These are phyloP conservation scores for Pectinophora gossypiella DNA, from an alignment of 1,140 invertebrate genomes.

Conservation along the genomic window DNA sequence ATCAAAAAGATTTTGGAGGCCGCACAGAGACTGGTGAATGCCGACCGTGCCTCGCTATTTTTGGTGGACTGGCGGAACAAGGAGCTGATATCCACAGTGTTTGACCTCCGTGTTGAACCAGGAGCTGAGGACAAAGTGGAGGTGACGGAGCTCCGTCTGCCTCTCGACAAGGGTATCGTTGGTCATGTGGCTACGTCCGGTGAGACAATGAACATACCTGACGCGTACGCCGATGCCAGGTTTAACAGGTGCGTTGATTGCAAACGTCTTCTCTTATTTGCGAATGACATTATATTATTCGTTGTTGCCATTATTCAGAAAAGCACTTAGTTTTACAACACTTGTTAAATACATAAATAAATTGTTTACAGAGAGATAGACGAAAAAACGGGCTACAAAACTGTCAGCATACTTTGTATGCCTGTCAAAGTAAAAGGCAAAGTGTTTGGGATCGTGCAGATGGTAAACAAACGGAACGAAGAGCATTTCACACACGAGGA, in stretches of 20 bases:
- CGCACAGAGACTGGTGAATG: constrained; percentile 86
- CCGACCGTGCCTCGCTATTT: constrained; percentile 88
- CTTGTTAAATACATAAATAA: not conserved
- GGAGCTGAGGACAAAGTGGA: constrained; percentile 39
- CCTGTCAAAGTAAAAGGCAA: constrained; percentile 86
- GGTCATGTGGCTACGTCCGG: constrained; percentile 85
- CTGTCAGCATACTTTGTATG: constrained; percentile 89
- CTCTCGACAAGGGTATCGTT: constrained; percentile 77
- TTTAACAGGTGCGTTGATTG: constrained; percentile 86
- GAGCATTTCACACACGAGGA: constrained; percentile 83
- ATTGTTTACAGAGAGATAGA: constrained; percentile 78
- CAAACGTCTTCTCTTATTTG: no score
- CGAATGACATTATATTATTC: no score
- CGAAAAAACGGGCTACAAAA: constrained; percentile 85
- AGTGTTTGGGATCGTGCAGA: constrained; percentile 90
- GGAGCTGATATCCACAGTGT: constrained; percentile 89
- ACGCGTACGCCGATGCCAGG: constrained; percentile 86
- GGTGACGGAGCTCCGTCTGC: constrained; percentile 75
- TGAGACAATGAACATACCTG: constrained; percentile 84
- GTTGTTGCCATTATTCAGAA: no score
- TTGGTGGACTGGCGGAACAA: constrained; percentile 82
- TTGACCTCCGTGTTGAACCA: constrained; percentile 79
- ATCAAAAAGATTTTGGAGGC: constrained; percentile 91
- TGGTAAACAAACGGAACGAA: constrained; percentile 88
- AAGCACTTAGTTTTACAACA: no score